Evolutionary conservation across 2,797 vertebrate species (phyloP).

Genomic region (Macropodus opercularis): DNA sequence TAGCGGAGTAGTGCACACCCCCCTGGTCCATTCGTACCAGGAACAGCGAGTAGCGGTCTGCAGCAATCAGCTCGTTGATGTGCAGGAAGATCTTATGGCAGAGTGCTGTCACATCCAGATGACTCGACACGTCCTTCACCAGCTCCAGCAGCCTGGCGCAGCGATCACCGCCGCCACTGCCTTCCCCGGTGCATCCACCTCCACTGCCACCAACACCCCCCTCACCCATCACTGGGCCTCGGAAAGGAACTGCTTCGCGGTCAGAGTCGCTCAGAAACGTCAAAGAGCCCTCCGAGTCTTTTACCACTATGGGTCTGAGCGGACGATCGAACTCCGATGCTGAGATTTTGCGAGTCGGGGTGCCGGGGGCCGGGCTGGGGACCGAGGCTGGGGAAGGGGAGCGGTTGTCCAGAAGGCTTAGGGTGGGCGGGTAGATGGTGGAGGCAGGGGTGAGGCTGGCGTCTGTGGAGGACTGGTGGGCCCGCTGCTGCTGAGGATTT

Average conservation of each 20-base stretch:
- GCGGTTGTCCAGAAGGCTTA: constrained; percentile 69
- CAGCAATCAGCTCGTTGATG: constrained; percentile 93
- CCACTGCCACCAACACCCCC: constrained; percentile 33
- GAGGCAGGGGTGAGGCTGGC: constrained; percentile 42
- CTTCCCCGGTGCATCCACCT: constrained; percentile 15
- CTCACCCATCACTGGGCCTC: constrained; percentile 67
- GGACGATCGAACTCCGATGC: constrained; percentile 97
- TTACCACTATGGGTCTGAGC: constrained; percentile 93
- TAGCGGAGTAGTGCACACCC: no score
- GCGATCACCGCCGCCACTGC: constrained; percentile 73
- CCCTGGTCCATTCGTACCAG: constrained; percentile 79
- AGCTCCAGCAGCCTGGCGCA: constrained; percentile 94
- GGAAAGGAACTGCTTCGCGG: constrained; percentile 85
- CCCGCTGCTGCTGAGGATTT: constrained; percentile 72
- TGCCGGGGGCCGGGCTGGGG: constrained; percentile 79
- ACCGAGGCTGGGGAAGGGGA: constrained; percentile 59
- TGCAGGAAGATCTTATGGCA: constrained; percentile 98
- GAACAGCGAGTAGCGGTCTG: constrained; percentile 96
- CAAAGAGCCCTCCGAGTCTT: constrained; percentile 91
- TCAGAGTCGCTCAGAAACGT: constrained; percentile 91
- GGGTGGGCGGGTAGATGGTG: constrained; percentile 68
- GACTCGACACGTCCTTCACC: constrained; percentile 95
- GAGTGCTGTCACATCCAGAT: constrained; percentile 93
- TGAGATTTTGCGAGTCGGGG: constrained; percentile 92
- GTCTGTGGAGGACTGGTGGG: constrained; percentile 68